A percentile compares a stretch with the other conserved stretches of the same genome.
Conservation (phyloP, 2,888 invertebrate genomes). For the Imbricaverruca yamaguchii region DNA sequence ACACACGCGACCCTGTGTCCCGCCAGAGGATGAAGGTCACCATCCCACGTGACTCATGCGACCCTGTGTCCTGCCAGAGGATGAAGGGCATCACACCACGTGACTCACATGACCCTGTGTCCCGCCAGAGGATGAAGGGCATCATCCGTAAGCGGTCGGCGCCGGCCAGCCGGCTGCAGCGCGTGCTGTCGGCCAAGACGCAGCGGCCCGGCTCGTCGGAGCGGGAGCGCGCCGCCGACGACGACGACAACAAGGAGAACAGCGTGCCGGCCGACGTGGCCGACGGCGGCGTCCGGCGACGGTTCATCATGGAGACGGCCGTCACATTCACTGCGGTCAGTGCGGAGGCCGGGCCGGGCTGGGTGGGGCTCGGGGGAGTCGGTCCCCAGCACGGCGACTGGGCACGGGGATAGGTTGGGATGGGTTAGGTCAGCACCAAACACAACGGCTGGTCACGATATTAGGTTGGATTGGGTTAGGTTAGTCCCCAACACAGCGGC, state of each 20-base stretch:
- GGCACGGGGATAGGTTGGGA: neutral
- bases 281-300: conserved; percentile 37
- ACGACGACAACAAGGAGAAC: neutral
- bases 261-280: neutral
- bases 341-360: neutral
- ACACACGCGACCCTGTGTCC: no score
- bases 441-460: neutral
- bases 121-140: conserved; percentile 63
- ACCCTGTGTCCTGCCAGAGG: no score
- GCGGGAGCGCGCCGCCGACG: conserved; percentile 35
- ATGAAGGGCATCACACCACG: no score
- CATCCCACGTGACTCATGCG: no score
- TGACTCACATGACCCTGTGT: no score
- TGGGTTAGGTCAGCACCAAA: neutral
- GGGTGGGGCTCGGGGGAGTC: neutral
- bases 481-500: no score
- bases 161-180: conserved; percentile 50
- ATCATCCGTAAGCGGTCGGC: conserved; percentile 61
- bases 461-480: neutral
- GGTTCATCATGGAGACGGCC: conserved; percentile 38
- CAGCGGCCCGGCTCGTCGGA: conserved; percentile 42
- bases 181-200: conserved; percentile 43
- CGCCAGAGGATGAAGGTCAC: no score
- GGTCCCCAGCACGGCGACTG: no score
- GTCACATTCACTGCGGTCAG: conserved; percentile 36